These are phyloP conservation scores for Torymus auratus DNA, from an alignment of 2,888 invertebrate genomes.

Conservation along the genomic window DNA sequence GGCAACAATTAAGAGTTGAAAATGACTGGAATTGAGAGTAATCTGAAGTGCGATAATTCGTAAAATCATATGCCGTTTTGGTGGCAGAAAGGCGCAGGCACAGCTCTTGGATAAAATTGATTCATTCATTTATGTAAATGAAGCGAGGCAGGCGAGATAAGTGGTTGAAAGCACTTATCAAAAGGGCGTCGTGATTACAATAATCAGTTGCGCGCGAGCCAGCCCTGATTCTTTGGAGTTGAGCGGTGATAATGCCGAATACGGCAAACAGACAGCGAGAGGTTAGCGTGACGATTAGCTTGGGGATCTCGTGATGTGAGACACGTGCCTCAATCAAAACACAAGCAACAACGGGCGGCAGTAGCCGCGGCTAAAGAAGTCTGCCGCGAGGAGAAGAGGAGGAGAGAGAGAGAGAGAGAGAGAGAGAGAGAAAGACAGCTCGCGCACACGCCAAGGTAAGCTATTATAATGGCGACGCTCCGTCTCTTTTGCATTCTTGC, in stretches of 20 bases:
- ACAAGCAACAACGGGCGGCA: conserved; percentile 23
- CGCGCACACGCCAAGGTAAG: conserved; percentile 67
- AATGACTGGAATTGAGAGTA: neutral
- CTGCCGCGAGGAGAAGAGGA: conserved; percentile 54
- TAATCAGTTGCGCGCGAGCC: conserved; percentile 19
- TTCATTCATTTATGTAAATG: conserved; percentile 43
- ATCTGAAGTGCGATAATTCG: neutral
- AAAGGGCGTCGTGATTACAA: conserved; percentile 43
- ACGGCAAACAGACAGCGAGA: neutral
- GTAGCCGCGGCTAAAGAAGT: neutral
- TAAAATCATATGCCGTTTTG: neutral
- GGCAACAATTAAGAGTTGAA: neutral
- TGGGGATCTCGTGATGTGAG: conserved; percentile 58
- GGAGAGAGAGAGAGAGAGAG: conserved; percentile 67
- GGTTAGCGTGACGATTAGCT: conserved; percentile 49
- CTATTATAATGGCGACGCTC: conserved; percentile 70
- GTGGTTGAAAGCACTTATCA: conserved; percentile 29
- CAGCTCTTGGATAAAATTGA: conserved; percentile 34
- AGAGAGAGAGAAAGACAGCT: conserved; percentile 68
- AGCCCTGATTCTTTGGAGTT: conserved; percentile 21
- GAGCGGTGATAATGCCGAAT: conserved; percentile 28
- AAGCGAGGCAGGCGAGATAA: conserved; percentile 15
- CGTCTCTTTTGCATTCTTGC: conserved; percentile 62
- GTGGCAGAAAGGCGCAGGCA: neutral
- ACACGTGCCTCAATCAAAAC: conserved; percentile 61